Evolutionary conservation across 1,140 invertebrate species (phyloP), one percentile per base, ranked within the genome.

Genomic region (Lethocerus indicus): DNA sequence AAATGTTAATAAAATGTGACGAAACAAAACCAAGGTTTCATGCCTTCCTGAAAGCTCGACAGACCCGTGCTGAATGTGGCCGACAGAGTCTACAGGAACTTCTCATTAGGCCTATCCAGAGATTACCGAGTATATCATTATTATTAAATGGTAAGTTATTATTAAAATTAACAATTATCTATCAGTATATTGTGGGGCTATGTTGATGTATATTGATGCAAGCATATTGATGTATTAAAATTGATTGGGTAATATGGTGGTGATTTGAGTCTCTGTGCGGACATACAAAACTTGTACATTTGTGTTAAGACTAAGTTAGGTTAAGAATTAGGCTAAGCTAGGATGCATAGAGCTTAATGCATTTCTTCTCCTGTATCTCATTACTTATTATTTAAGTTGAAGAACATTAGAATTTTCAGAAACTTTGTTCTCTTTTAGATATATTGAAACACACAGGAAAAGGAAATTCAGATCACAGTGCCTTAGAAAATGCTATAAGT

Each of bases 41-140:
- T 67, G 92, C 92, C 56, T 97, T 98, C 68, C 73, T 98, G n/a
- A 96, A 95, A 72, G 88, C 93, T 58, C 84, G 85, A 58, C 85
- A 89, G 64, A 83, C 82, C 36, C 83, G 80, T 63, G 87, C 89
- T 3, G 92, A 98, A 66, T 97, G 92, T 70, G 88, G 91, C 2
- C 73, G 92, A 58, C 91, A 98, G 68, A 90, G 80, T 59, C 71
- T 98, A 51, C 83, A 87, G 61, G 94, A 98, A 61, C 71, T 98
- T 41, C 73, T 98, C 61, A 97, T 98, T 57, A 77, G 93, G 58
- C 93, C 94, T 47, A 88, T 98, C 39, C 94, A 98, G 72, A 75
- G 94, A 62, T 72, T 98, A 64, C 91, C 92, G 44, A 93, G 89
- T 69, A 85, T 96, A 60, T 87, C 84, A 66, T 74, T 98, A 59